Percentiles rank a stretch among this genome's conserved stretches.
Evolutionary conservation across 2,113 vertebrate genomes (phyloP).

Genomic region (Osmerus eperlanus): DNA sequence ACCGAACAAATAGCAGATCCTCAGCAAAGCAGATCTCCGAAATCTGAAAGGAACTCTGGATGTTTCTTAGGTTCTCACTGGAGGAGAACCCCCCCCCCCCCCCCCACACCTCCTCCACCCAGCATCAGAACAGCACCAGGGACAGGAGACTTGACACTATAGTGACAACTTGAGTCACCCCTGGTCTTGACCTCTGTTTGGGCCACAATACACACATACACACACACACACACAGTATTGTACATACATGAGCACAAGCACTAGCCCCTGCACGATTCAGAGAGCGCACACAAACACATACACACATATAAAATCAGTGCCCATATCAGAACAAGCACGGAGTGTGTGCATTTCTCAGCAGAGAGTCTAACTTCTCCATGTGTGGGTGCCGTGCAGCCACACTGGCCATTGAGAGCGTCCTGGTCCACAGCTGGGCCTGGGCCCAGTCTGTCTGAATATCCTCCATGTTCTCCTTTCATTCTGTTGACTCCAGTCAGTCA

Average conservation of each 20-base stretch:
- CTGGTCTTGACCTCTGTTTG: too few relatives aligned
- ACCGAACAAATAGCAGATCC: too few relatives aligned
- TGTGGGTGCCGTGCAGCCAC: slow-evolving; percentile 8
- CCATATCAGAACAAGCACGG: slow-evolving; percentile 27
- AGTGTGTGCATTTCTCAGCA: slow-evolving; percentile 36
- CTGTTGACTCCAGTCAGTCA: slow-evolving; percentile 24
- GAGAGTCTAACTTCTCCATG: slow-evolving; percentile 41
- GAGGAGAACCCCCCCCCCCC: background rate
- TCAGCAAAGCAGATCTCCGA: too few relatives aligned
- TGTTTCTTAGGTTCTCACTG: background rate
- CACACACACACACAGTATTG: background rate
- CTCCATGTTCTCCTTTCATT: background rate
- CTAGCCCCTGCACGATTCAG: background rate
- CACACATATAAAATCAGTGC: slow-evolving; percentile 8
- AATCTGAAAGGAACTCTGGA: background rate
- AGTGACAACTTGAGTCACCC: too few relatives aligned
- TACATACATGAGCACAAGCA: background rate
- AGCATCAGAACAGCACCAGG: background rate
- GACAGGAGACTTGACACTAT: too few relatives aligned
- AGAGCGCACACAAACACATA: background rate
- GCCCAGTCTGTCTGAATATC: background rate
- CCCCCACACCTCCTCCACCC: background rate
- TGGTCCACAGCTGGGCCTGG: too few relatives aligned
- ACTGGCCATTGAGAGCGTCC: too few relatives aligned
- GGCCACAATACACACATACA: background rate